Evolutionary conservation across 2,113 vertebrate species (phyloP), one percentile per base, ranked within the genome.

Genomic region (Ctenodactylus gundi): DNA sequence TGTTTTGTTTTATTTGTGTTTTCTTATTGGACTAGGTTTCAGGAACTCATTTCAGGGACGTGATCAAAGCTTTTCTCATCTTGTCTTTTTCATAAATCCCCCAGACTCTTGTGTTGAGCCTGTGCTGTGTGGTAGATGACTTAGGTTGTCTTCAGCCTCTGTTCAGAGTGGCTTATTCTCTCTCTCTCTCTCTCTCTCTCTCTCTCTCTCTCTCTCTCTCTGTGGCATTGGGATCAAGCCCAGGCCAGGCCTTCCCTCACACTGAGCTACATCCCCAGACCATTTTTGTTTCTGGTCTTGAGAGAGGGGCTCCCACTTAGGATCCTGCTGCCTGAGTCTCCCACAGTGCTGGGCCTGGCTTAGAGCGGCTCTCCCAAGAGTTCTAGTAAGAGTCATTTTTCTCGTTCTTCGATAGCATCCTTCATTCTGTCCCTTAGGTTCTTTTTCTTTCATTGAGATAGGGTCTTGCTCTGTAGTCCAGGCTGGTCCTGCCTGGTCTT

Each of bases 401-500:
- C 70, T 72, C 49, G 96, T 92, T 86, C 85, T 88, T 96, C 94
- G 67, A 95, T 34, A 85, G 2, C 73, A 67, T 49, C 80, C 76
- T 87, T 91, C 93, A 53, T 92, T 94, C 92, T 93, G 31, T 92
- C 93, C 86, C 80, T 67, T 78, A 0, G 1, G 55, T 93, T 85
- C 94, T 98, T 86, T 95, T 97, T 81, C 76, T 91, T 94, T 96
- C 97, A 87, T 91, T 94, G n/a, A n/a, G n/a, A n/a, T n/a, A n/a
- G n/a, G n/a, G n/a, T n/a, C n/a, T n/a, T n/a, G n/a, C n/a, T n/a
- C n/a, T n/a, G n/a, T n/a, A n/a, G n/a, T n/a, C n/a, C n/a, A n/a
- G n/a, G n/a, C n/a, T n/a, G n/a, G n/a, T n/a, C n/a, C n/a, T n/a
- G n/a, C n/a, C n/a, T n/a, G n/a, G n/a, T n/a, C n/a, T n/a, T n/a